These are phyloP conservation scores for Muraenolepis orangiensis DNA, from an alignment of 2,797 vertebrate species.

Conservation along the genomic window DNA sequence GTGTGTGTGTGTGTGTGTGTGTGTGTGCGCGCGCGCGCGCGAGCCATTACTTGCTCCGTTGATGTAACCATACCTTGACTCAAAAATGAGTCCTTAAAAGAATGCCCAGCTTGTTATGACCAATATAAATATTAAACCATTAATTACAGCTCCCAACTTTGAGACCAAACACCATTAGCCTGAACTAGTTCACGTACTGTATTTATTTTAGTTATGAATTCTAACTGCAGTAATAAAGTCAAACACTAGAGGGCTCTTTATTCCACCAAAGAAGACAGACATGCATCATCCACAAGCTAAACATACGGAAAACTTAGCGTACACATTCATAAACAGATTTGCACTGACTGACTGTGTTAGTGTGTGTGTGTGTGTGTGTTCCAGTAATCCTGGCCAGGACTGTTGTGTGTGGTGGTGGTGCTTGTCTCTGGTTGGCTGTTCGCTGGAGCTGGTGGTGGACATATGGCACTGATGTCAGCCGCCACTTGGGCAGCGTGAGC, in stretches of 20 bases:
- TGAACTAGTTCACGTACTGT: neutral
- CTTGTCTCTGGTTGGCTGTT: conserved; percentile 23
- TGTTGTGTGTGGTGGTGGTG: conserved; percentile 26
- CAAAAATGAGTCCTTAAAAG: neutral
- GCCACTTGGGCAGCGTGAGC: conserved; percentile 27
- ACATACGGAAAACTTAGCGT: neutral
- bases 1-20: no score
- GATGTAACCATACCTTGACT: neutral
- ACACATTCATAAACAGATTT: neutral
- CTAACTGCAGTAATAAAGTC: neutral
- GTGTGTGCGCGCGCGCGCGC: neutral
- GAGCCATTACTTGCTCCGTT: neutral
- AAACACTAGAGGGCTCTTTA: neutral
- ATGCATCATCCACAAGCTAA: neutral
- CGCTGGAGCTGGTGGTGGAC: conserved; percentile 34
- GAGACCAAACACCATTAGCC: neutral
- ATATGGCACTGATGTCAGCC: conserved; percentile 48
- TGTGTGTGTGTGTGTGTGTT: conserved; percentile 14
- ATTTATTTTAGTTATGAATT: neutral
- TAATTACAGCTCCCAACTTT: no score
- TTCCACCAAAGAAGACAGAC: neutral
- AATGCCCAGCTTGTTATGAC: neutral
- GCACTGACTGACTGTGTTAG: conserved; percentile 4
- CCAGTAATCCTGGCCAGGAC: conserved; percentile 18
- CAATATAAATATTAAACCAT: neutral